A percentile compares a stretch with the other conserved stretches of the same genome.
Evolutionary conservation across 2,797 vertebrate species (phyloP).

Genomic region (Antennarius maculatus): DNA sequence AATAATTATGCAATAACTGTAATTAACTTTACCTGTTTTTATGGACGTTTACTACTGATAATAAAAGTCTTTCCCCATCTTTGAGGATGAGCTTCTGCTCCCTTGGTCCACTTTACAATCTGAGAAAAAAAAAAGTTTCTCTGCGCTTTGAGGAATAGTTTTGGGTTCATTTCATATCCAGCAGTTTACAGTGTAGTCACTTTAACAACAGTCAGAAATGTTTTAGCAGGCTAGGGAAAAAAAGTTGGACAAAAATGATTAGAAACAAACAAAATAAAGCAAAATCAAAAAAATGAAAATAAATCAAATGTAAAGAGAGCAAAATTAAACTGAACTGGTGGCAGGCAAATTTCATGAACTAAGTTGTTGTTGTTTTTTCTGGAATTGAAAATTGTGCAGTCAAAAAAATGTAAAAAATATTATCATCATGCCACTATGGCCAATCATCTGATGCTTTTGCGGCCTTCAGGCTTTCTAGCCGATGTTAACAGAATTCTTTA

Average conservation of each 20-base stretch:
- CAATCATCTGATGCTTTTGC: not conserved
- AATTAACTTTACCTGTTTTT: too few relatives aligned
- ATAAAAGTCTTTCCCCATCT: too few relatives aligned
- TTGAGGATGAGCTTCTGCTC: too few relatives aligned
- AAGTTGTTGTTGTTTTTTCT: not conserved
- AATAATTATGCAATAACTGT: too few relatives aligned
- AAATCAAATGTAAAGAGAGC: too few relatives aligned
- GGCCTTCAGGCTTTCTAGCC: constrained; percentile 7
- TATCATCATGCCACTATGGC: not conserved
- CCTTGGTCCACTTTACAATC: too few relatives aligned
- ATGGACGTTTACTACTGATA: too few relatives aligned
- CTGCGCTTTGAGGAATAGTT: too few relatives aligned
- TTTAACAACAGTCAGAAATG: not conserved
- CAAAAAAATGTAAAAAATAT: not conserved
- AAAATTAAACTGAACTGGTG: not conserved
- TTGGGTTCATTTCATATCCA: not conserved
- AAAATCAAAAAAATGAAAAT: not conserved
- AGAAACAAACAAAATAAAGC: not conserved
- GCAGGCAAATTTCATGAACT: not conserved
- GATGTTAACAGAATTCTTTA: too few relatives aligned
- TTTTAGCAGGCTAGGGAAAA: not conserved
- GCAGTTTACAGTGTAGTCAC: not conserved
- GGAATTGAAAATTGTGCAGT: not conserved
- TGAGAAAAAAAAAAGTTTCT: too few relatives aligned
- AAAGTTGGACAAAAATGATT: not conserved